A percentile compares a stretch with the other conserved stretches of the same genome.
Conservation (phyloP, 2,113 vertebrate species). For the Tringa solitaria region DNA sequence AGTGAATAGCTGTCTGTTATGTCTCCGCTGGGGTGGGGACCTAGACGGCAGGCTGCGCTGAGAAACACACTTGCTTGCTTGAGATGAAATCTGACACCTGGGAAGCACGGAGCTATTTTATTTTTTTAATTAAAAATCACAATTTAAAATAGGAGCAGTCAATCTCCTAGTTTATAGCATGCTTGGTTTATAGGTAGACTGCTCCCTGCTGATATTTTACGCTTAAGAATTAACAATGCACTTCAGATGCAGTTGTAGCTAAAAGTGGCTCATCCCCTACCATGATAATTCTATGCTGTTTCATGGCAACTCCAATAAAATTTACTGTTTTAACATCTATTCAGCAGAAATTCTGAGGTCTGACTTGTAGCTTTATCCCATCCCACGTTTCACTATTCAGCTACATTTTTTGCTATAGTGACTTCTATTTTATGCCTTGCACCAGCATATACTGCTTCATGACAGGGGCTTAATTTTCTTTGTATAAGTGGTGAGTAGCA, state of each 20-base stretch:
- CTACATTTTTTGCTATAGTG: background rate
- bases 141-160: background rate
- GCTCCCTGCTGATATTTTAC: background rate
- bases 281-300: background rate
- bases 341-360: background rate
- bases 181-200: background rate
- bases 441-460: background rate
- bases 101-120: background rate
- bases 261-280: background rate
- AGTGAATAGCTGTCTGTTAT: background rate
- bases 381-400: background rate
- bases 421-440: background rate
- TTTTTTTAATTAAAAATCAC: background rate
- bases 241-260: background rate
- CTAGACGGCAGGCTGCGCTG: background rate
- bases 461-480: background rate
- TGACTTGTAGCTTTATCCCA: background rate
- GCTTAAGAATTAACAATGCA: background rate
- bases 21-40: background rate
- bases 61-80: background rate
- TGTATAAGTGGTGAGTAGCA: background rate
- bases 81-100: background rate
- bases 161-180: background rate
- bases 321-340: background rate
- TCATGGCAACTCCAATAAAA: background rate